These are phyloP conservation scores for Scalopus aquaticus DNA, from an alignment of 2,113 vertebrate species.

Conservation along the genomic window DNA sequence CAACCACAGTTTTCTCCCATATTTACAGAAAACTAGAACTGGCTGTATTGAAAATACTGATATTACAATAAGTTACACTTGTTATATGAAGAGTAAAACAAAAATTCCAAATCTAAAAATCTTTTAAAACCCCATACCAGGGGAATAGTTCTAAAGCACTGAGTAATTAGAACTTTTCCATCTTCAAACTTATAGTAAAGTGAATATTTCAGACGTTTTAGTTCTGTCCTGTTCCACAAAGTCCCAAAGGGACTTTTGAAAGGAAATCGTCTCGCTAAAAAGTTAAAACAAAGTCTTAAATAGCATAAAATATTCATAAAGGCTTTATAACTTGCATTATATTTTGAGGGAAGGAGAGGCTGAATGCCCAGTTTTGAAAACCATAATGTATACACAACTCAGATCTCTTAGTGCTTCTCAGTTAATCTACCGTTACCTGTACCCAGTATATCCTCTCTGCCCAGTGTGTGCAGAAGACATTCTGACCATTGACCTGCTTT, in stretches of 20 bases:
- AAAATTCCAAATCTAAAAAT: neutral
- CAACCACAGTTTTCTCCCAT: neutral
- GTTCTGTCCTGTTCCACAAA: neutral
- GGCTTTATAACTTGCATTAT: neutral
- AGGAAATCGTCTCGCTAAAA: neutral
- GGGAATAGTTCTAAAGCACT: neutral
- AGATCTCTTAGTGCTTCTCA: neutral
- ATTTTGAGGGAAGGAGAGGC: neutral
- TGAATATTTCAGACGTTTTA: neutral
- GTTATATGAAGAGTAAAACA: neutral
- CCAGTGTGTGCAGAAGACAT: neutral
- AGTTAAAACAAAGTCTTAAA: neutral
- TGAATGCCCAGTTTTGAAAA: neutral
- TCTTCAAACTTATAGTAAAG: neutral
- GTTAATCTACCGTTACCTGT: neutral
- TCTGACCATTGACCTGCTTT: neutral
- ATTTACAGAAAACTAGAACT: neutral
- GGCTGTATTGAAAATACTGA: neutral
- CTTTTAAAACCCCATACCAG: neutral
- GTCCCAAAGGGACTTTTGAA: neutral
- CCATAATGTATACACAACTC: neutral
- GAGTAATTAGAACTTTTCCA: neutral
- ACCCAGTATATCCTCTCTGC: neutral
- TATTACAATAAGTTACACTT: neutral
- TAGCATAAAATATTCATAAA: neutral